Evolutionary conservation across 2,797 vertebrate genomes (phyloP).

Genomic region (Buceros bicornis): DNA sequence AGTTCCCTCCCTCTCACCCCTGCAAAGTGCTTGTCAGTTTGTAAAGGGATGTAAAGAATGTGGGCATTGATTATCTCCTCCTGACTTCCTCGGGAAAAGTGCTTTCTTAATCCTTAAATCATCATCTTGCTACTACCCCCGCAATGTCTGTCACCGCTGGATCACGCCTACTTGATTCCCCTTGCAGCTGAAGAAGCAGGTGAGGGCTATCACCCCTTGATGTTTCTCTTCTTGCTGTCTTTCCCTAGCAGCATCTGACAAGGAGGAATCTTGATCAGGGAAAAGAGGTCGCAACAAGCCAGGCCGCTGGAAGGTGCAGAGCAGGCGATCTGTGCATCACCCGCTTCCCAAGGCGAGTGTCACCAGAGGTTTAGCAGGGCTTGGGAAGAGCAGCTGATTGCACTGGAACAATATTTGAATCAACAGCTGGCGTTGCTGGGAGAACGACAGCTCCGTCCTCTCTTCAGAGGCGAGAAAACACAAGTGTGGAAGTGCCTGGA

Average conservation of each 20-base stretch:
- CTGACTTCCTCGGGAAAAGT: constrained; percentile 51
- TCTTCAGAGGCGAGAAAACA: constrained; percentile 3
- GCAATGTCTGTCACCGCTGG: background rate
- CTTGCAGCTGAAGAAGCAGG: constrained; percentile 29
- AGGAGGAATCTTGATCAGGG: background rate
- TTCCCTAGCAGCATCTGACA: background rate
- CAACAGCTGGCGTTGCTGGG: background rate
- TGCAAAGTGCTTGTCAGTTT: constrained; percentile 39
- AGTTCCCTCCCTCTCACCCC: background rate
- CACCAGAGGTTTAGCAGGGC: background rate
- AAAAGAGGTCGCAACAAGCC: background rate
- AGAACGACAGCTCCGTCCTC: background rate
- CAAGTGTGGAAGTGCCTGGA: constrained; percentile 28
- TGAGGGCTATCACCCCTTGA: background rate
- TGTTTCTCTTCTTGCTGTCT: background rate
- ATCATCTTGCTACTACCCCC: background rate
- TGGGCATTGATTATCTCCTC: constrained; percentile 31
- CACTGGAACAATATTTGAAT: background rate
- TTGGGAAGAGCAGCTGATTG: background rate
- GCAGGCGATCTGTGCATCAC: background rate
- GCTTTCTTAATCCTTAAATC: constrained; percentile 41
- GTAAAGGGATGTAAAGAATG: constrained; percentile 14
- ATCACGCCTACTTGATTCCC: background rate
- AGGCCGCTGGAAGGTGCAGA: background rate
- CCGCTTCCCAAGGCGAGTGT: background rate